A percentile compares a stretch with the other conserved stretches of the same genome.
phyloP scores from a whole-genome alignment of 2,888 invertebrate genomes.

The Machimus rusticus region DNA sequence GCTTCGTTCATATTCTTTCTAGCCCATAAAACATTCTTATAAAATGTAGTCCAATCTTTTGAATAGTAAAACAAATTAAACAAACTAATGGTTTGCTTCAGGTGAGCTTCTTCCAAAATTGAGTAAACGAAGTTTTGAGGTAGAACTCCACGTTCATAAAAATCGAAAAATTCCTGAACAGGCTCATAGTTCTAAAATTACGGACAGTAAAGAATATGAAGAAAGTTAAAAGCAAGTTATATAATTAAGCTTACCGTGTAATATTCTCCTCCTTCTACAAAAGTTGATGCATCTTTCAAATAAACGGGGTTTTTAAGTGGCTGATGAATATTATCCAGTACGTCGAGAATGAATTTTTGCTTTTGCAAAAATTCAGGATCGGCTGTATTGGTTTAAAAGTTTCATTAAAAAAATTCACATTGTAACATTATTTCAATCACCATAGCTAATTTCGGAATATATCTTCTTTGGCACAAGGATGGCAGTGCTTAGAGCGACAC shows the following conservation, averaged over 20 bases:
- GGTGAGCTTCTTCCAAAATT: constrained; percentile 64
- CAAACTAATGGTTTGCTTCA: constrained; percentile 66
- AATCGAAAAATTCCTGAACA: constrained; percentile 39
- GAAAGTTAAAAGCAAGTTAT: neutral
- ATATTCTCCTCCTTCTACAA: constrained; percentile 28
- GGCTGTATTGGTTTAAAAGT: constrained; percentile 52
- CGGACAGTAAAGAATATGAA: neutral
- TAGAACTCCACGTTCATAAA: constrained; percentile 61
- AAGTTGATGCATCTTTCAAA: neutral
- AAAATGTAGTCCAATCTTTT: constrained; percentile 75
- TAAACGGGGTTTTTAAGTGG: constrained; percentile 36
- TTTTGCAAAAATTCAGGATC: constrained; percentile 61
- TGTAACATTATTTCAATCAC: neutral
- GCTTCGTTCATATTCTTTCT: constrained; percentile 74
- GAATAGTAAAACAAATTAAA: constrained; percentile 75
- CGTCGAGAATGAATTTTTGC: constrained; percentile 63
- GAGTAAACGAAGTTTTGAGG: constrained; percentile 68
- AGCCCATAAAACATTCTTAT: constrained; percentile 73
- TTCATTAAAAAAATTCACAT: neutral
- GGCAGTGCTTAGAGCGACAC: constrained; percentile 62
- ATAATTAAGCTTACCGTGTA: constrained; percentile 37
- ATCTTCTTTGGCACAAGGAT: constrained; percentile 46
- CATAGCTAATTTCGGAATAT: constrained; percentile 46
- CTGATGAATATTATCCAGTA: constrained; percentile 43
- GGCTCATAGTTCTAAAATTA: constrained; percentile 32